Evolutionary conservation across 2,113 vertebrate genomes (phyloP), one percentile per base, ranked within the genome.

Genomic region (Pardalotus punctatus): DNA sequence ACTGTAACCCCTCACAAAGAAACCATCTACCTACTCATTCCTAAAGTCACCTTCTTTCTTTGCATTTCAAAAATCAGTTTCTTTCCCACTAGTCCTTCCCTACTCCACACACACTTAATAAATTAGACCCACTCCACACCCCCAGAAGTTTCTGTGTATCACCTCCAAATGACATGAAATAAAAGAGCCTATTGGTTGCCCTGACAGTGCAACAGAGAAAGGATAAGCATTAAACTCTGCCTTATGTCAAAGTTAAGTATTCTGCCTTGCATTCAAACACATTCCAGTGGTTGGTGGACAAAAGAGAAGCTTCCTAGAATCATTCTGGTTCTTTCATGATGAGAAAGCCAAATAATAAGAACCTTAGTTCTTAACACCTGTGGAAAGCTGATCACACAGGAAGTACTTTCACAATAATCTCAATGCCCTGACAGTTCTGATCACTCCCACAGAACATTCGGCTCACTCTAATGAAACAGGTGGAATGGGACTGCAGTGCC

Each of bases 221-320:
- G 25, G 9, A 77, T 11, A 40, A 84, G 61, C 31, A 78, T 8
- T 29, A 43, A 93, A 53, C 20, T 24, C 36, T 14, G 16, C 29
- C 31, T 72, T 62, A 42, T 22, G 70, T 4, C 4, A 50, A 45
- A 17, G 6, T 50, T 67, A 67, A 86, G 20, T 28, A 43, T 64
- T 77, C 45, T 57, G 58, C 54, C 87, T 70, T 71, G 61, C 33
- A 81, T 50, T 85, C 61, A 93, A 17, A 73, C n/a, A 91, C 27
- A 43, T 58, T 58, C 48, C 53, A 80, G 24, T 19, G 40, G 24
- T 2, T 50, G 13, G 20, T 29, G 22, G 45, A 81, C 36, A 56
- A n/a, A 70, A 91, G 21, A 51, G 27, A 89, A 73, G 14, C 24
- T 67, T 92, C 51, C 65, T 54, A 42, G 40, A 60, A 82, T 56